Percentiles rank a stretch among this genome's conserved stretches.
Evolutionary conservation across 2,113 vertebrate genomes (phyloP).

Genomic region (Manacus vitellinus): DNA sequence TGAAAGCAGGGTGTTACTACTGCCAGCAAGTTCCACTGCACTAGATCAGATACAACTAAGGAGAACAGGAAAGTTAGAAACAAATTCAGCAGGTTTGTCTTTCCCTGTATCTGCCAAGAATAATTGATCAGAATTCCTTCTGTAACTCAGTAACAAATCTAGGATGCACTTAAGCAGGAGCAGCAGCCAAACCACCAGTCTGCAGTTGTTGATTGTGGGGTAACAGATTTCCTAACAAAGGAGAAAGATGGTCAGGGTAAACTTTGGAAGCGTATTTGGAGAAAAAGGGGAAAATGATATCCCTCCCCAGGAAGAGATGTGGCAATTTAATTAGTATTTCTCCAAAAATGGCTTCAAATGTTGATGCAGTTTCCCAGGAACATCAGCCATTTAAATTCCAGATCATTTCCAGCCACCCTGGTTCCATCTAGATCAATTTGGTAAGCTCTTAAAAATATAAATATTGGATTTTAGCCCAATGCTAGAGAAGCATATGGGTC

Average conservation of each 20-base stretch:
- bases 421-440: not conserved
- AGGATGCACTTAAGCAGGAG: not conserved
- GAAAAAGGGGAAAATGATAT: not conserved
- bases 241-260: not conserved
- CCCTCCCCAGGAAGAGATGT: not conserved
- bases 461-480: slow-evolving; percentile 16
- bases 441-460: slow-evolving; percentile 11
- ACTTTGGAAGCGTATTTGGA: not conserved
- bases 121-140: not conserved
- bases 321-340: not conserved
- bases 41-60: not conserved
- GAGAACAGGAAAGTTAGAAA: not conserved
- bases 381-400: slow-evolving; percentile 19
- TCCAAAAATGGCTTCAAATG: not conserved
- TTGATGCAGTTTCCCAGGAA: not conserved
- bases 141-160: not conserved
- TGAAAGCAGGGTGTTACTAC: not conserved
- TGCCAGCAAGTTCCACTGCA: not conserved
- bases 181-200: not conserved
- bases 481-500: not conserved
- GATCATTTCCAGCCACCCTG: not conserved
- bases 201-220: not conserved
- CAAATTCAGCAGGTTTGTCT: not conserved
- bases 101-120: not conserved
- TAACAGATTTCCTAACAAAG: not conserved